These are phyloP conservation scores for Incurvaria masculella DNA, from an alignment of 2,888 invertebrate species.

Conservation along the genomic window DNA sequence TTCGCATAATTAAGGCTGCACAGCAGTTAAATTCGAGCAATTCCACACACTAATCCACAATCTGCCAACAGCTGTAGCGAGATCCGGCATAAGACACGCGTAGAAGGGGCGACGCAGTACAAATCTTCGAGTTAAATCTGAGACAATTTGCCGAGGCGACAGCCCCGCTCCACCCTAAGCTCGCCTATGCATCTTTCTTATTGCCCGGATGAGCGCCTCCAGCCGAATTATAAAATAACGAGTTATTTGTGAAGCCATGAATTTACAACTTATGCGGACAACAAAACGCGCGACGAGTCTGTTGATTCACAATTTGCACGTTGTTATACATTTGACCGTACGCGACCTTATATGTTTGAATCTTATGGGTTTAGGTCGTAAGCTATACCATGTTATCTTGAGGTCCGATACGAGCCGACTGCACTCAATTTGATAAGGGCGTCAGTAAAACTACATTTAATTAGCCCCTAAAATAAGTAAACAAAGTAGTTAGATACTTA, in stretches of 20 bases:
- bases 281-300: no score
- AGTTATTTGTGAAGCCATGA: not conserved
- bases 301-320: no score
- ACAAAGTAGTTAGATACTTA: no score
- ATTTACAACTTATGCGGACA: no score
- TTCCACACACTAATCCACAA: constrained; percentile 47
- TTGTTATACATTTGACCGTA: no score
- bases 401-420: no score
- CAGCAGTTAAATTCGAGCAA: not conserved
- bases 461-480: no score
- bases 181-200: constrained; percentile 56
- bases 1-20: not conserved
- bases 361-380: no score
- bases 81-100: constrained; percentile 24
- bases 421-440: no score
- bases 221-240: not conserved
- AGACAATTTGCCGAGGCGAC: constrained; percentile 44
- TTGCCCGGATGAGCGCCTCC: constrained; percentile 25
- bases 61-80: constrained; percentile 54
- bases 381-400: no score
- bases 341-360: no score
- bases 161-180: constrained; percentile 41
- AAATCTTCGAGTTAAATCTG: constrained; percentile 25
- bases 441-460: no score
- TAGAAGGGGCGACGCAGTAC: constrained; percentile 9